Conservation (phyloP, 2,888 invertebrate genomes). For the Melieria omissa region DNA sequence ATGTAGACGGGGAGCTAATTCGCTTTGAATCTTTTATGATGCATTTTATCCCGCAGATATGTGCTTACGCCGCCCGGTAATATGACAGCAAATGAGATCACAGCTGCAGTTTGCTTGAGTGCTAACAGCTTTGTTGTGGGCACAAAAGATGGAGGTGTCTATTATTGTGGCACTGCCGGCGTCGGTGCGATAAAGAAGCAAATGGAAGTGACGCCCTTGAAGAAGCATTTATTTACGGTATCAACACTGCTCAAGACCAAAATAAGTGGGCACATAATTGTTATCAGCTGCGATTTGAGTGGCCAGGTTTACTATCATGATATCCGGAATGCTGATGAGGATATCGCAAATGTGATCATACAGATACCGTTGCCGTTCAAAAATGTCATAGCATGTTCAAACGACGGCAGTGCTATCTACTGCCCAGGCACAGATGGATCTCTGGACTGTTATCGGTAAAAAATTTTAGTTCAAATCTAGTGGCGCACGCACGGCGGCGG, state of each 20-base stretch:
- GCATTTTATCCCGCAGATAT: slow-evolving; percentile 32
- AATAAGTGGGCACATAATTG: slow-evolving; percentile 50
- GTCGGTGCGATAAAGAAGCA: slow-evolving; percentile 45
- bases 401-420: slow-evolving; percentile 58
- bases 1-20: slow-evolving; percentile 19
- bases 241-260: slow-evolving; percentile 53
- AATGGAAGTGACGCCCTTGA: slow-evolving; percentile 52
- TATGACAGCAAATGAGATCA: slow-evolving; percentile 47
- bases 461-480: not conserved
- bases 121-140: slow-evolving; percentile 60
- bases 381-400: slow-evolving; percentile 58
- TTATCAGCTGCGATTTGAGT: slow-evolving; percentile 64
- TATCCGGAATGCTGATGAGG: slow-evolving; percentile 53
- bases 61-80: slow-evolving; percentile 29
- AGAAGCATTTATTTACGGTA: slow-evolving; percentile 61
- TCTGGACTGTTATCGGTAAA: slow-evolving; percentile 59
- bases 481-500: too few relatives aligned
- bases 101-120: slow-evolving; percentile 53
- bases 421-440: slow-evolving; percentile 61
- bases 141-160: slow-evolving; percentile 61
- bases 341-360: slow-evolving; percentile 54
- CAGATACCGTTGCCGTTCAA: slow-evolving; percentile 65
- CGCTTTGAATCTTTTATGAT: not conserved
- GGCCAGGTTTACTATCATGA: slow-evolving; percentile 64
- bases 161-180: slow-evolving; percentile 52